Percentiles rank a stretch among this genome's conserved stretches.
phyloP scores from a whole-genome alignment of 2,797 vertebrate genomes.

The Enteromius anoplus region DNA sequence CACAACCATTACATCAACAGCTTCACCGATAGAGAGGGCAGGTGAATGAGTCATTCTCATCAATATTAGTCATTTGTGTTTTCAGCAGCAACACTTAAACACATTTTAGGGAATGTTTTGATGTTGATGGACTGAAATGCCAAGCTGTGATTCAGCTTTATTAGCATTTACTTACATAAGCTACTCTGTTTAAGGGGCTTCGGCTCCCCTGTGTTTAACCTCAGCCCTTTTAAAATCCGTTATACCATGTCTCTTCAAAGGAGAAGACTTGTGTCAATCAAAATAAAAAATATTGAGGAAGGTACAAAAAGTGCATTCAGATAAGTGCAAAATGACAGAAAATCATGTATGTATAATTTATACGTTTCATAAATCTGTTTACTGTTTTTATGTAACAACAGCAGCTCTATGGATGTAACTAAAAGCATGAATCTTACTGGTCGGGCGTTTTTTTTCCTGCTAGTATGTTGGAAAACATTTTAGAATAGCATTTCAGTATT shows the following conservation, averaged over 20 bases:
- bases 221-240: background rate
- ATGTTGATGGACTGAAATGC: conserved; percentile 36
- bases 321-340: background rate
- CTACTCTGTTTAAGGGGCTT: background rate
- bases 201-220: background rate
- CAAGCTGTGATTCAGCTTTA: conserved; percentile 32
- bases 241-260: conserved; percentile 9
- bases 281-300: background rate
- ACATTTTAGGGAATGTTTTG: conserved; percentile 30
- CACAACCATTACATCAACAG: conserved; percentile 30
- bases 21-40: conserved; percentile 6
- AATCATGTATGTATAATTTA: background rate
- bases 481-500: background rate
- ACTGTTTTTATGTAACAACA: background rate
- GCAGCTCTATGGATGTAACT: background rate
- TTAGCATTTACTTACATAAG: conserved; percentile 30
- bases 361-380: background rate
- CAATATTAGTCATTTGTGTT: conserved; percentile 36
- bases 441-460: background rate
- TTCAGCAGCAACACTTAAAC: conserved; percentile 30
- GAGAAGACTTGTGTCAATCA: background rate
- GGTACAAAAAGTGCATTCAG: background rate
- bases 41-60: conserved; percentile 41
- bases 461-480: background rate
- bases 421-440: background rate